Percentiles rank a stretch among this genome's conserved stretches.
Evolutionary conservation across 1,140 invertebrate genomes (phyloP).

Genomic region (Scaptomyza montana): DNA sequence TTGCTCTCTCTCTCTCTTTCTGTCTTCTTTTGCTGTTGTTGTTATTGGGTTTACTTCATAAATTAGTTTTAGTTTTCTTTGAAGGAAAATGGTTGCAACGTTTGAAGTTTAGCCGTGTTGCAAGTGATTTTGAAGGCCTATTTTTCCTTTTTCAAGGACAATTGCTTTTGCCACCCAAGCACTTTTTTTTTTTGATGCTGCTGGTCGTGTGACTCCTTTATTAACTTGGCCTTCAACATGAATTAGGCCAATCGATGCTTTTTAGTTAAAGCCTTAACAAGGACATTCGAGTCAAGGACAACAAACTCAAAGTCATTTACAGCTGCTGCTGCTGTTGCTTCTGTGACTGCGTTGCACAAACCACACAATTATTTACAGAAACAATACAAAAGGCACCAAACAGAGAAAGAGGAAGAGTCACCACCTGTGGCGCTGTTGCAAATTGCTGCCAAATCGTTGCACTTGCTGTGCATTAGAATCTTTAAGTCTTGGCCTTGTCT

Average conservation of each 20-base stretch:
- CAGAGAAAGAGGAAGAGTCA: constrained; percentile 5
- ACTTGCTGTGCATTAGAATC: constrained; percentile 48
- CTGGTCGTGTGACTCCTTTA: constrained; percentile 66
- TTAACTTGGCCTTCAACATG: constrained; percentile 32
- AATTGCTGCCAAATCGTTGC: constrained; percentile 58
- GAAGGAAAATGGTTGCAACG: constrained; percentile 33
- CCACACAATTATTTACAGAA: constrained; percentile 68
- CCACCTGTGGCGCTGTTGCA: constrained; percentile 54
- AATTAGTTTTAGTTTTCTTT: constrained; percentile 49
- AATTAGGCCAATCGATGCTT: neutral
- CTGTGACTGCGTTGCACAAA: constrained; percentile 35
- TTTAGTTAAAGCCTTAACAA: too few species aligned
- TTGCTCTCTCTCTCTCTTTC: too few species aligned
- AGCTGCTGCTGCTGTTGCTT: constrained; percentile 63
- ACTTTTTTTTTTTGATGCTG: constrained; percentile 51
- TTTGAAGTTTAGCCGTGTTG: constrained; percentile 32
- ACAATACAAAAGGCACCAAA: too few species aligned
- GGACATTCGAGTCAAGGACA: constrained; percentile 32
- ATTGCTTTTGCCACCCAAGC: constrained; percentile 59
- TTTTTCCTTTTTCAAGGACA: constrained; percentile 50
- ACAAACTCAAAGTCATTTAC: constrained; percentile 55
- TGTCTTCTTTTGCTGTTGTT: constrained; percentile 12
- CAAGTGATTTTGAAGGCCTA: constrained; percentile 22
- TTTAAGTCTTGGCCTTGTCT: constrained; percentile 11
- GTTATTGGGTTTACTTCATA: constrained; percentile 21